Conservation (phyloP, 1,140 invertebrate species). For the Trialeurodes vaporariorum region DNA sequence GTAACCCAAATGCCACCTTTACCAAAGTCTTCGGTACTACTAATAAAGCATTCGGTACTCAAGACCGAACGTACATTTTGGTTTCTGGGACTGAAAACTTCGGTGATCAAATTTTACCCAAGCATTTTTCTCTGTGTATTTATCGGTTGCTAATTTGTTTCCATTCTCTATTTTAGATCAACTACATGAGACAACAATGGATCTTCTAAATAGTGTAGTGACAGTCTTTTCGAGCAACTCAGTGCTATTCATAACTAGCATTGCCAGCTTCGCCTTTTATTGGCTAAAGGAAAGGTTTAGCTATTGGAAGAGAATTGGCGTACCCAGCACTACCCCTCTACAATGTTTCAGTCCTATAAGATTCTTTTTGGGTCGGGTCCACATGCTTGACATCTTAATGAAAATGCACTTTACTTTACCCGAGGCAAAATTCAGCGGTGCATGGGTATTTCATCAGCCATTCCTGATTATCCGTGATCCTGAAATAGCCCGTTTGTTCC, state of each 20-base stretch:
- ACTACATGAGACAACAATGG: too few relatives aligned
- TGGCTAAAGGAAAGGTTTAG: neutral
- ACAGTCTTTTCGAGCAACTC: neutral
- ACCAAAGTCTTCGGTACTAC: too few relatives aligned
- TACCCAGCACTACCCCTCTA: neutral
- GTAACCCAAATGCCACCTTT: too few relatives aligned
- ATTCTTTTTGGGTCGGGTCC: neutral
- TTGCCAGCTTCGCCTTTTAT: neutral
- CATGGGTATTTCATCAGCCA: slow-evolving; percentile 21
- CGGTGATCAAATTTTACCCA: too few relatives aligned
- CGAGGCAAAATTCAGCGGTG: slow-evolving; percentile 16
- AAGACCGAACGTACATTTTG: too few relatives aligned
- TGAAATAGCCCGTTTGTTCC: slow-evolving; percentile 34
- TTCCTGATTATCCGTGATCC: slow-evolving; percentile 33
- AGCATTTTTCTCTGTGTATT: too few relatives aligned
- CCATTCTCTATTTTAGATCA: too few relatives aligned
- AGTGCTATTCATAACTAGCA: neutral
- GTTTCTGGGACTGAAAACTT: too few relatives aligned
- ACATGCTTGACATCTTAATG: neutral
- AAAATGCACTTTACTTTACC: neutral
- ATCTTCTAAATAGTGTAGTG: too few relatives aligned
- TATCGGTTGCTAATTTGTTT: too few relatives aligned
- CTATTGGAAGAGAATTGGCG: neutral
- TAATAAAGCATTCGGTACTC: too few relatives aligned
- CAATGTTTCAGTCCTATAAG: neutral